phyloP scores from a whole-genome alignment of 2,888 invertebrate species.

The Sphaerophoria taeniata region DNA sequence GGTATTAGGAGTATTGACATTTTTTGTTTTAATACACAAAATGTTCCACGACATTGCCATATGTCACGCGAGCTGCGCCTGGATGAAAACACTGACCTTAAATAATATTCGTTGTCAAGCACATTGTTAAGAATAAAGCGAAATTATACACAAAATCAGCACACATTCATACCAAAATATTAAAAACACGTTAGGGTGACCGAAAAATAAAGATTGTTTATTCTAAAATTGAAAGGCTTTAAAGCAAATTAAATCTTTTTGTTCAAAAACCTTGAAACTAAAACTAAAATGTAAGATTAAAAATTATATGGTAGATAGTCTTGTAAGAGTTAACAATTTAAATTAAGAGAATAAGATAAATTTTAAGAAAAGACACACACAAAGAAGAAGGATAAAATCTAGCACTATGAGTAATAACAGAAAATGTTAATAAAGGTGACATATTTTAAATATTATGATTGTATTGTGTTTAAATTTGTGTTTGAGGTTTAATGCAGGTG shows the following conservation, averaged over 20 bases:
- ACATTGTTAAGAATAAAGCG: no score
- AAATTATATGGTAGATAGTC: conserved; percentile 9
- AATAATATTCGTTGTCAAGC: no score
- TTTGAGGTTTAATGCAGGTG: neutral
- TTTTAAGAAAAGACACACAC: conserved; percentile 18
- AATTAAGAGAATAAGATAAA: conserved; percentile 22
- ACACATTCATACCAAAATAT: no score
- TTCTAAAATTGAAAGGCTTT: neutral
- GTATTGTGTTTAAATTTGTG: neutral
- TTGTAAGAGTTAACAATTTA: conserved; percentile 58
- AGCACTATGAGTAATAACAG: conserved; percentile 40
- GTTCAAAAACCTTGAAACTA: no score
- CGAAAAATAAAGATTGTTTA: no score
- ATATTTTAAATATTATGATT: conserved; percentile 26
- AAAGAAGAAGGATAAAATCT: neutral
- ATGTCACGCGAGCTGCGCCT: no score
- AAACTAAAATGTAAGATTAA: no score
- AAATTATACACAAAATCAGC: no score
- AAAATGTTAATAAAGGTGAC: conserved; percentile 58
- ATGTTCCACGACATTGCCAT: neutral
- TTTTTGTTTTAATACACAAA: neutral
- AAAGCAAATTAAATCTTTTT: conserved; percentile 21
- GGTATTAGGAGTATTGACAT: conserved; percentile 33
- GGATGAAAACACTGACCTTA: no score
- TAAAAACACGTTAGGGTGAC: no score